Conservation (phyloP, 2,113 vertebrate genomes). For the Ovis canadensis region DNA sequence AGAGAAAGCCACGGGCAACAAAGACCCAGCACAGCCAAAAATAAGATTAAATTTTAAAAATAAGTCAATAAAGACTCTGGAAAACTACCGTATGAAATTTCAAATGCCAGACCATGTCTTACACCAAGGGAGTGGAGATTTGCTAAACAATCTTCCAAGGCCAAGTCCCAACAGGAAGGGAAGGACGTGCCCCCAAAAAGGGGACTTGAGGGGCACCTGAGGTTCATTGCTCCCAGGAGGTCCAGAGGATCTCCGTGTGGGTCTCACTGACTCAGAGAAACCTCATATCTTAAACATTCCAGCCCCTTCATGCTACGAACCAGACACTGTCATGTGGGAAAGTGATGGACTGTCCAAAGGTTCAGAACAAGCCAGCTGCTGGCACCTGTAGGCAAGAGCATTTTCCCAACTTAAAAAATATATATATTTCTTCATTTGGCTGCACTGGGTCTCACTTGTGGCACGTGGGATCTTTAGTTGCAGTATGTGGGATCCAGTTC, state of each 20-base stretch:
- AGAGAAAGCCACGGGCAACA: neutral
- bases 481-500: neutral
- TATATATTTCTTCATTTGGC: neutral
- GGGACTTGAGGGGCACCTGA: accelerated
- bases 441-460: neutral
- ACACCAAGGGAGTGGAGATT: neutral
- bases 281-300: neutral
- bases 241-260: neutral
- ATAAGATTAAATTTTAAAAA: neutral
- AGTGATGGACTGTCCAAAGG: neutral
- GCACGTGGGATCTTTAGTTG: neutral
- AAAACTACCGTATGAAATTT: neutral
- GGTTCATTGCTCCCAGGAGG: neutral
- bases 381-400: accelerated
- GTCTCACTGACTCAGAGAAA: neutral
- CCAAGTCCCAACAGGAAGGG: neutral
- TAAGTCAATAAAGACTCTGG: neutral
- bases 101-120: neutral
- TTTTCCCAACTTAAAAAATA: neutral
- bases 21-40: neutral
- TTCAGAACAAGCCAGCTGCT: neutral
- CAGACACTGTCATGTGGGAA: neutral
- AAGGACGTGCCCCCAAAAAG: neutral
- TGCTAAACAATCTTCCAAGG: neutral
- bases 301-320: neutral